Evolutionary conservation across 1,140 invertebrate species (phyloP).

Genomic region (Radopholus similis): DNA sequence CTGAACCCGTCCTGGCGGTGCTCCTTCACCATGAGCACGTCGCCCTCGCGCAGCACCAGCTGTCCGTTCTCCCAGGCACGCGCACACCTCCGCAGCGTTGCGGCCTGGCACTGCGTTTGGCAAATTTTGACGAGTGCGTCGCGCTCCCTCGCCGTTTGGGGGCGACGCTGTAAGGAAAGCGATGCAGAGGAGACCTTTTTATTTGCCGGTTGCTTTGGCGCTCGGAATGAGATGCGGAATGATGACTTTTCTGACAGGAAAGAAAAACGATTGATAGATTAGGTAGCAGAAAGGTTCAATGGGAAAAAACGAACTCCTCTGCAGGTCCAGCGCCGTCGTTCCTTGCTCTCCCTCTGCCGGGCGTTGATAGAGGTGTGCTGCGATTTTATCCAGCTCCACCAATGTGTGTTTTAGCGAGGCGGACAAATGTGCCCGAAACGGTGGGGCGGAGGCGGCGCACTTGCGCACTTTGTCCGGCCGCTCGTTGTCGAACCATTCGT

Average conservation of each 20-base stretch:
- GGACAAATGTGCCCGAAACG: constrained; percentile 11
- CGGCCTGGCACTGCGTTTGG: constrained; percentile 6
- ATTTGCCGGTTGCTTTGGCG: neutral
- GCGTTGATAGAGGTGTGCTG: constrained; percentile 11
- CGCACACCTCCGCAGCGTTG: constrained; percentile 15
- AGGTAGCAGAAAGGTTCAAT: neutral
- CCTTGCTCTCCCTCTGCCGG: too few species aligned
- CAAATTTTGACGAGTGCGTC: constrained; percentile 35
- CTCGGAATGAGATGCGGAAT: constrained; percentile 6
- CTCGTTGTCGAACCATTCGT: constrained; percentile 26
- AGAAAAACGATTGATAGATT: neutral
- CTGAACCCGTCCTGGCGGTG: constrained; percentile 17
- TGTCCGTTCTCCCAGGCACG: constrained; percentile 7
- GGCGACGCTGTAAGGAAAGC: neutral
- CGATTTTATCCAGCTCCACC: constrained; percentile 13
- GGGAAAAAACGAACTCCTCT: neutral
- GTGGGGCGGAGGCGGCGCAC: neutral
- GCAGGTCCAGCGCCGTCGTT: neutral
- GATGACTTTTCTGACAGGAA: constrained; percentile 12
- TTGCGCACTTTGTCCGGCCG: constrained; percentile 20
- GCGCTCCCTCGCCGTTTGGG: constrained; percentile 32
- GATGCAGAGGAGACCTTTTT: neutral
- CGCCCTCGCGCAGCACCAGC: constrained; percentile 16
- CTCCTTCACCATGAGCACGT: constrained; percentile 28
- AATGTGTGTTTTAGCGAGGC: constrained; percentile 1